Base-by-base conservation (phyloP, 2,113 vertebrate genomes). In the Leptosomus discolor region DNA sequence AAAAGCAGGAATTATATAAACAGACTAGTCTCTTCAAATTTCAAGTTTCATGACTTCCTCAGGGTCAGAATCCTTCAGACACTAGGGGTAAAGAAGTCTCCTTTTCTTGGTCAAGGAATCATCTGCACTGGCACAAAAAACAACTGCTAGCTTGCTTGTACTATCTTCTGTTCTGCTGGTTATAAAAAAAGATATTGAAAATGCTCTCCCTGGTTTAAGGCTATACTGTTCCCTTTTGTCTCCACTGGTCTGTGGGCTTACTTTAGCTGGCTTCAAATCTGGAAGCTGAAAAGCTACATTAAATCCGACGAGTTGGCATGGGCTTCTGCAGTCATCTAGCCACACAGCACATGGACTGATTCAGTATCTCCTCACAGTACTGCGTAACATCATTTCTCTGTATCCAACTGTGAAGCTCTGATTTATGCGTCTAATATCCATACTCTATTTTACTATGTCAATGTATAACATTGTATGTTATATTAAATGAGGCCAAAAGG, bases 151-250 rank as follows among this genome's bases (percentile, higher is more conserved):
- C 46, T 78, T 41, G 12, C 26, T 71, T 30, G 43, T n/a, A 30
- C 18, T 34, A 5, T 19, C 34, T 54, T 60, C 57, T 71, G 5
- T 77, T 89, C 41, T 60, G 4, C 5, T 32, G 5, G 7, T 43
- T 81, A n/a, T 26, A 53, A 29, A 8, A 43, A 73, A 58, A 71
- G 58, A 26, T 41, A 26, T 8, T 71, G 34, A 50, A 88, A 92
- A 57, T 48, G n/a, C 18, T 60, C 18, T 60, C 4, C 27, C 12
- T 63, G 13, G 5, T 85, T 71, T 77, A 51, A 85, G 13, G 4
- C 9, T 61, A 9, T 48, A 16, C 6, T 76, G 23, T 64, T 57
- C 0, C 0, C 1, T 84, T 86, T 69, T 24, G 2, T 24, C 18
- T 54, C 9, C 12, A 23, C 5, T n/a, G 3, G 3, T 45, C 27